Base-by-base conservation (phyloP, 2,797 vertebrate species). In the Danio tinwini region DNA sequence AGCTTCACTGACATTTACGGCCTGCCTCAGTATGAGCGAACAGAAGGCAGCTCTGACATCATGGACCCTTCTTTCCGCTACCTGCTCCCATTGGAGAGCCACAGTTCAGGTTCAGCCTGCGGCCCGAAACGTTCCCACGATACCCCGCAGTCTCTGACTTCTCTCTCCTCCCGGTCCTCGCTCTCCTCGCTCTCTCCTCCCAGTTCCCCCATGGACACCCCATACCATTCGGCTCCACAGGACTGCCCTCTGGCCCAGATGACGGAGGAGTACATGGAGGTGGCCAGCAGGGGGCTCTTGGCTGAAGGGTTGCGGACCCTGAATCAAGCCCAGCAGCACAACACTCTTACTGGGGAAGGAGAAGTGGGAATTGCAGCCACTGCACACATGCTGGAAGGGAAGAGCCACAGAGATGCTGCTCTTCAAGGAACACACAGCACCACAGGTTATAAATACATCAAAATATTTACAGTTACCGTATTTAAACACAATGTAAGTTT, bases 1-100 rank as follows among this genome's bases (percentile, higher is more conserved):
- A 99, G 97, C 87, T 99, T 99, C 89, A 98, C 94, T 0, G 98
- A 99, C 92, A 99, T 99, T 93, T 99, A 99, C 0, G 98, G 98
- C 42, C 87, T 97, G 29, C 97, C 98, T 0, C 97, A 97, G 86
- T 98, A 96, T 0, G 98, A 99, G 67, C 96, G 96, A 8, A 90
- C 93, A 0, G 97, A 98, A 0, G 81, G 89, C 0, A n/a, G 81
- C 0, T 21, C 81, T 73, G 85, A 95, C n/a, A 90, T 93, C 0
- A 74, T 61, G 2, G 94, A 97, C 62, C 90, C 96, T 21, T 94
- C 96, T 70, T 87, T 96, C n/a, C 96, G 96, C 87, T 98, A 96
- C 81, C 92, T 96, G 11, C 87, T 94, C 79, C 94, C 95, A 16
- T 92, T 92, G 0, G 97, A 98, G 86, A 86, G 93, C 0, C 82